Percentiles rank a stretch among this genome's conserved stretches.
Conservation (phyloP, 2,888 invertebrate genomes). For the Nemurella pictetii region DNA sequence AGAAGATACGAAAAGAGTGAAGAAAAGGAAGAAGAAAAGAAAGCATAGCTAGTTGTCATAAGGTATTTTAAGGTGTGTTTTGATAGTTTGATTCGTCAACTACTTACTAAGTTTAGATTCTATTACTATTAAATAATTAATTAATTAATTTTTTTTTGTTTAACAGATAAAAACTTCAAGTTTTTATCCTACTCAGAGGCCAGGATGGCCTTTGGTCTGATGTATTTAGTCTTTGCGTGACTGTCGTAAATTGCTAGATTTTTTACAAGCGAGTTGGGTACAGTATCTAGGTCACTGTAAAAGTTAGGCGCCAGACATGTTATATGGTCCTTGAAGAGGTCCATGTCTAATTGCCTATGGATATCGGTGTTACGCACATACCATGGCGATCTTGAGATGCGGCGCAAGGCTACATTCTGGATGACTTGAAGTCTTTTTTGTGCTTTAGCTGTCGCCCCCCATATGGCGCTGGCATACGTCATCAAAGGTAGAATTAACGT, state of each 20-base stretch:
- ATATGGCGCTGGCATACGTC: conserved; percentile 6
- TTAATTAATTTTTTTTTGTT: too few relatives aligned
- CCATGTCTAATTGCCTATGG: background rate
- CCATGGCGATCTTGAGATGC: background rate
- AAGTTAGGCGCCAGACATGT: background rate
- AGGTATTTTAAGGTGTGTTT: too few relatives aligned
- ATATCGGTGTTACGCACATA: background rate
- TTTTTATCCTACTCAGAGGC: background rate
- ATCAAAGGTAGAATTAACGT: background rate
- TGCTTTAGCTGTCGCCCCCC: background rate
- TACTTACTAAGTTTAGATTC: too few relatives aligned
- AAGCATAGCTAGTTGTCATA: too few relatives aligned
- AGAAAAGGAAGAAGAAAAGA: too few relatives aligned
- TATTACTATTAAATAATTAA: too few relatives aligned
- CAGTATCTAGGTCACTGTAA: background rate
- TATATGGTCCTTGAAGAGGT: background rate
- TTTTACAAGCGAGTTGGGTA: background rate
- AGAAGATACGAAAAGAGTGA: too few relatives aligned
- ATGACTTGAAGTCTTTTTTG: background rate
- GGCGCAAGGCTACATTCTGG: background rate
- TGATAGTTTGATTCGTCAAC: too few relatives aligned
- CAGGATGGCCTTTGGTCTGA: background rate
- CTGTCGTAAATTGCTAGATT: background rate
- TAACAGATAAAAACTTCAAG: too few relatives aligned
- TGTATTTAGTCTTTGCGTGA: background rate